Conservation (phyloP, 2,113 vertebrate species). For the Polyodon spathula region DNA sequence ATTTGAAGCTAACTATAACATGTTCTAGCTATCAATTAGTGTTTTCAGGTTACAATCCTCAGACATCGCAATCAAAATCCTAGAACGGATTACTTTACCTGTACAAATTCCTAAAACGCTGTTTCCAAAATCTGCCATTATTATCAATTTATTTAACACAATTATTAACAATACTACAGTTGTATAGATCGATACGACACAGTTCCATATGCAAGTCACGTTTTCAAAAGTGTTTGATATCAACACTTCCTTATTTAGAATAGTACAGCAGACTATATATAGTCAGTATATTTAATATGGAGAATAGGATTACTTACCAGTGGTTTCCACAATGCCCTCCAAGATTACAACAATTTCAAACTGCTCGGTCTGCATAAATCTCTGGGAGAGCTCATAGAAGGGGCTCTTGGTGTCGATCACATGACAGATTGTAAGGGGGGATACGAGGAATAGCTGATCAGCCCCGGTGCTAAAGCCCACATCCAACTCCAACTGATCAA, state of each 20-base stretch:
- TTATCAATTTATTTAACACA: too few species aligned
- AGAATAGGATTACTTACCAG: constrained; percentile 65
- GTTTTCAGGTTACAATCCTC: too few species aligned
- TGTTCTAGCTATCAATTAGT: too few species aligned
- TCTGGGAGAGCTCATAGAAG: constrained; percentile 94
- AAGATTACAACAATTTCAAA: constrained; percentile 98
- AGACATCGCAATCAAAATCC: too few species aligned
- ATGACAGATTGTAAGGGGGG: constrained; percentile 96
- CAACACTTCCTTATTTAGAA: constrained; percentile 32
- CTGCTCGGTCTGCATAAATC: constrained; percentile 94
- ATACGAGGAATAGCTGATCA: constrained; percentile 97
- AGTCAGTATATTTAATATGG: neutral
- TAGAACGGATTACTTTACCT: too few species aligned
- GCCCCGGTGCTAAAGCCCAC: constrained; percentile 97
- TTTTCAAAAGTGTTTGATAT: too few species aligned
- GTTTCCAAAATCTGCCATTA: too few species aligned
- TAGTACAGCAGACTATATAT: constrained; percentile 26
- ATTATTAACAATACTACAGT: too few species aligned
- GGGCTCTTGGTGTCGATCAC: constrained; percentile 97
- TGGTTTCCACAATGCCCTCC: constrained; percentile 96
- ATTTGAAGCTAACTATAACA: too few species aligned
- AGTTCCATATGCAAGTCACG: too few species aligned
- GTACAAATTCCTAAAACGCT: too few species aligned
- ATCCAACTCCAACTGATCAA: constrained; percentile 97
- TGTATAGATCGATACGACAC: too few species aligned